A percentile compares a stretch with the other conserved stretches of the same genome.
Evolutionary conservation across 2,797 vertebrate species (phyloP).

Genomic region (Fringilla coelebs): DNA sequence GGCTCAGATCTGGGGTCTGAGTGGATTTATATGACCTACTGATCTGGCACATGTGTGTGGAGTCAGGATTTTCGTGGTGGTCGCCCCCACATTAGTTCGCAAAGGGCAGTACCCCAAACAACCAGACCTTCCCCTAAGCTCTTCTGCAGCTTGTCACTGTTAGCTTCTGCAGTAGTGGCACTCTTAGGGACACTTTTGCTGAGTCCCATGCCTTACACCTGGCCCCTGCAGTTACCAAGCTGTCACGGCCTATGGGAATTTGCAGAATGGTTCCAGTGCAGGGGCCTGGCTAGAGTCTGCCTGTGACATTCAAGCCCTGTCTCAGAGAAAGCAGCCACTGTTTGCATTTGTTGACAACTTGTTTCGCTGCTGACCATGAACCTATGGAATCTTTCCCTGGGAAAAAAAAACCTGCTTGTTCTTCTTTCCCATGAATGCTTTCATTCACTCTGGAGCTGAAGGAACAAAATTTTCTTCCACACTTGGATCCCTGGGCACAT

Average conservation of each 20-base stretch:
- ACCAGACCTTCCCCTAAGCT: background rate
- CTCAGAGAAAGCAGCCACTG: conserved; percentile 34
- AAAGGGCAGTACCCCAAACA: background rate
- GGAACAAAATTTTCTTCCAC: conserved; percentile 27
- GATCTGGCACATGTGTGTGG: background rate
- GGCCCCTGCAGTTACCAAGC: background rate
- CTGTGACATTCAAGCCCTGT: background rate
- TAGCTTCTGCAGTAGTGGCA: background rate
- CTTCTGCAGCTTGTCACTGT: background rate
- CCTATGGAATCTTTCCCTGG: conserved; percentile 48
- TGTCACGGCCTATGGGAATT: background rate
- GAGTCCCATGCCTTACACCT: background rate
- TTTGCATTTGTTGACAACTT: conserved; percentile 27
- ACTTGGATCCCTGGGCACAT: background rate
- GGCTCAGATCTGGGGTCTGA: background rate
- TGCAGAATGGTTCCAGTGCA: background rate
- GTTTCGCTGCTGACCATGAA: conserved; percentile 36
- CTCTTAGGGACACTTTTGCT: background rate
- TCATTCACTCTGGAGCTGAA: conserved; percentile 52
- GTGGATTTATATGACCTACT: background rate
- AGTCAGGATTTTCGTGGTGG: background rate
- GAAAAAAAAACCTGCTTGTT: conserved; percentile 9
- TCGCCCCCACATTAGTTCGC: background rate
- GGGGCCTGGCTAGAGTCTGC: background rate
- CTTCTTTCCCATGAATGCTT: conserved; percentile 38